Evolutionary conservation across 2,113 vertebrate species (phyloP), one percentile per base, ranked within the genome.

Genomic region (Oreocharis arfaki): DNA sequence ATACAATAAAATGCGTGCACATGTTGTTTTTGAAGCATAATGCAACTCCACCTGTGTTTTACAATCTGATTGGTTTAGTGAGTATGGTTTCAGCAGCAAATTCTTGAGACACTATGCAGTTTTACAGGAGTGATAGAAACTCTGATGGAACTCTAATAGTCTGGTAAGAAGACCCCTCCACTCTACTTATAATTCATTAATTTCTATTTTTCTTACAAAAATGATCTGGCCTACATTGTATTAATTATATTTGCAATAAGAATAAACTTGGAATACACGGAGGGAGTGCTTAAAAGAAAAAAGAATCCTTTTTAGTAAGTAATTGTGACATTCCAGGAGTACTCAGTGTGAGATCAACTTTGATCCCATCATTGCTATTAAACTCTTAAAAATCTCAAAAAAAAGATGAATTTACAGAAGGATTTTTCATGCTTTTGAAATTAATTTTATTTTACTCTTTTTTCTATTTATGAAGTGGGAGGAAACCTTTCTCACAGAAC

Each of bases 141-240:
- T 80, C 28, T 28, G 19, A 33, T 24, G 18, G 55, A 73, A 18
- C 7, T 73, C 44, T 64, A 14, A 30, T 2, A 67, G 8, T 44
- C 37, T 53, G 53, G 30, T 63, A 52, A 70, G 78, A 55, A 63
- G 15, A 23, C 5, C 20, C 6, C 11, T 69, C n/a, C 63, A 8
- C 35, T 77, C 20, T 67, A 52, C 12, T 8, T 57, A 42, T 12
- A 74, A 60, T n/a, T n/a, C 17, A 50, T 59, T 68, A 63, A 5
- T 55, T 85, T 37, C 3, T 59, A 28, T 68, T 80, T 77, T 68
- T 20, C 21, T 53, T 59, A 68, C n/a, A 12, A 46, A 67, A 70
- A 50, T 52, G 0, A 55, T 26, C 26, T 65, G 20, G n/a, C 11
- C 18, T 61, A 61, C 3, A n/a, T 21, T 23, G 2, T 27, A 56